Base-by-base conservation (phyloP, 2,888 invertebrate genomes). In the Pollenia griseotomentosa region DNA sequence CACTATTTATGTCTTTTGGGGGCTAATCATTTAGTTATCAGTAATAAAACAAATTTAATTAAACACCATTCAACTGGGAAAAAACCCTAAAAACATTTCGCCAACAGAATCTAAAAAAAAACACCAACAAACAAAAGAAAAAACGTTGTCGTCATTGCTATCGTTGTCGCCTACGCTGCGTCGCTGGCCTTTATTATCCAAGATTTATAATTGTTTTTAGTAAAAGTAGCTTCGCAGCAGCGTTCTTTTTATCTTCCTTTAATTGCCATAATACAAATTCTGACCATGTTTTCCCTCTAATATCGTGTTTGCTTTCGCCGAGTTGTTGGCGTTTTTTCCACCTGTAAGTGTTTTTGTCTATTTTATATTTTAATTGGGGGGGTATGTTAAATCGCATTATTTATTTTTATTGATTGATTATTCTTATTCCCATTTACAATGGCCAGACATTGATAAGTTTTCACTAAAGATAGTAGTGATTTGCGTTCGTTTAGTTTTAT, bases 21-120 rank as follows among this genome's bases (percentile, higher is more conserved):
- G 51, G 83, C 19, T 74, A 74, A 68, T 79, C 74, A 55, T 61
- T 79, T 74, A 51, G 42, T 73, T 83, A 51, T 66, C 71, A 73
- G 11, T 51, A 19, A 68, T 75, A 65, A 77, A 53, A 57, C 51
- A 53, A 57, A 66, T 59, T 81, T n/a, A 83, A 66, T 83, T 73
- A 78, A 71, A 48, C 11, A 40, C 23, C 8, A 42, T 44, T 48
- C 42, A 57, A 53, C n/a, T 33, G 48, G 48, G 33, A 33, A 33
- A 33, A 33, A 33, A 33, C 33, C 33, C 33, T 33, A 5, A 33
- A 33, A 33, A 33, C 1, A 33, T 33, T 33, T 33, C 33, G 33
- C 33, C 33, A 33, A 33, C 6, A 33, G 6, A 33, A 33, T 33
- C 33, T 6, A 33, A 33, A 33, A 33, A 23, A 23, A 23, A 19